A percentile compares a stretch with the other conserved stretches of the same genome.
Conservation (phyloP, 2,888 invertebrate genomes). For the Chymomyza caudatula region DNA sequence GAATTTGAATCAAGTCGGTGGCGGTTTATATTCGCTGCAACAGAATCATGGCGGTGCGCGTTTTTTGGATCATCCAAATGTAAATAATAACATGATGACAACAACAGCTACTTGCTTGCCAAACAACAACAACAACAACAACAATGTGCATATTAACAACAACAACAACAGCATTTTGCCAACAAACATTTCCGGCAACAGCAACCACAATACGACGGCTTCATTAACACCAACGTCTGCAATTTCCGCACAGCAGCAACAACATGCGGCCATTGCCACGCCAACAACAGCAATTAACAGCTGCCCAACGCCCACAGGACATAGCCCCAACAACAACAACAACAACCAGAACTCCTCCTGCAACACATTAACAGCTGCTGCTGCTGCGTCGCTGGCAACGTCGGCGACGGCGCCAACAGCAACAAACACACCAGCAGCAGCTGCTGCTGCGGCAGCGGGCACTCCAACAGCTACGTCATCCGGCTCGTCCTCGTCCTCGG, state of each 20-base stretch:
- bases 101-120: not conserved
- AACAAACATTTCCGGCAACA: conserved; percentile 56
- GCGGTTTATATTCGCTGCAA: conserved; percentile 74
- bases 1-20: conserved; percentile 74
- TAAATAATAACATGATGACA: conserved; percentile 16
- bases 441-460: not conserved
- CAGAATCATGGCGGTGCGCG: conserved; percentile 74
- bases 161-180: conserved; percentile 44
- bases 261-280: conserved; percentile 37
- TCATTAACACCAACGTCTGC: conserved; percentile 66
- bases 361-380: conserved; percentile 61
- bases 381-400: conserved; percentile 16
- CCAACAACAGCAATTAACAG: conserved; percentile 62
- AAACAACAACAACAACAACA: conserved; percentile 23
- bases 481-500: conserved; percentile 24
- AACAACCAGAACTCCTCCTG: conserved; percentile 58
- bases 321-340: conserved; percentile 44
- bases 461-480: conserved; percentile 14
- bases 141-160: conserved; percentile 23
- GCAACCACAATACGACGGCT: conserved; percentile 55
- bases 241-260: conserved; percentile 51
- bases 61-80: conserved; percentile 71
- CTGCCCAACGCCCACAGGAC: conserved; percentile 67
- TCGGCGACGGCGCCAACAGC: conserved; percentile 29
- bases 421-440: not conserved